Base-by-base conservation (phyloP, 2,797 vertebrate species). In the Orientallactaga sibirica region DNA sequence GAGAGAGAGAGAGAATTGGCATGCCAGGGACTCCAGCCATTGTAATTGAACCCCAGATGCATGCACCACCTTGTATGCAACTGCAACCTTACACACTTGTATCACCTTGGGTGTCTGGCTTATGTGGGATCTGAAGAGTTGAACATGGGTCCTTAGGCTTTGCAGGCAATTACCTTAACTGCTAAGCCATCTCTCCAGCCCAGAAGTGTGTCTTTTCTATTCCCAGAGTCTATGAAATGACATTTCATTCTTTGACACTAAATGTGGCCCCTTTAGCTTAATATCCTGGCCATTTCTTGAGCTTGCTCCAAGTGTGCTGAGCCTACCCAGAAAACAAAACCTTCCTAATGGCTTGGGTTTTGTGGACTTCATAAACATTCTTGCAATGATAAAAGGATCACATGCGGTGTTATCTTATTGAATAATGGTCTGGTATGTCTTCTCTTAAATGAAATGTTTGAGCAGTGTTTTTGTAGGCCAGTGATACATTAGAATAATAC, bases 401-500 rank as follows among this genome's bases (percentile, higher is more conserved):
- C 94, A 64, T 6, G 93, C 78, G 85, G 92, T 90, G 94, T 98
- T 97, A 97, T 98, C 97, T 96, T 94, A 96, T 94, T 97, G 96
- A 97, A 96, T 96, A 95, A 97, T 97, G 95, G 88, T 83, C 94
- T 96, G 95, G 74, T 95, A 94, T 66, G 88, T 94, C 96, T 96
- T 96, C 95, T 95, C 90, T 93, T 88, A 95, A 94, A 96, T 81
- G 95, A 94, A 93, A 96, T 81, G 91, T 90, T 95, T 87, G 86
- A 93, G 94, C 86, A 43, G 33, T 95, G 96, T 94, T 97, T 97
- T 96, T 93, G 91, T 76, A 96, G 91, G 93, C 85, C 87, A 76
- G 90, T 87, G 95, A 96, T 90, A 96, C 92, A 95, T 96, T 97
- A 96, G 96, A 95, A 96, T 97, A 97, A 97, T 96, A 97, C 92